Evolutionary conservation across 2,888 invertebrate genomes (phyloP).

Genomic region (Xestoiulus laeticollis): DNA sequence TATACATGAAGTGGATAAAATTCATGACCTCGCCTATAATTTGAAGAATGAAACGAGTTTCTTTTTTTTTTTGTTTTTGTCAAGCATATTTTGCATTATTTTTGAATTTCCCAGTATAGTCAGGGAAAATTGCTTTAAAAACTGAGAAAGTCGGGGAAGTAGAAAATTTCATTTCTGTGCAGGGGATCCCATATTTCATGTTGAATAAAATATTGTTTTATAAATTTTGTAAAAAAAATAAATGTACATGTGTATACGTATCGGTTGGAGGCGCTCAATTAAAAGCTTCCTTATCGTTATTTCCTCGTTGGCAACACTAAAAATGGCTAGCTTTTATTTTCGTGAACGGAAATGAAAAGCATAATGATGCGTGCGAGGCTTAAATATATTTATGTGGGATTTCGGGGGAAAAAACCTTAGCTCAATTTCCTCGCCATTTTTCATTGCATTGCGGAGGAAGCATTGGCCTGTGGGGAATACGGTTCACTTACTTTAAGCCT

Average conservation of each 20-base stretch:
- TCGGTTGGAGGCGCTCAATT: background rate
- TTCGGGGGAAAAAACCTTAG: background rate
- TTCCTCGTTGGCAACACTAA: background rate
- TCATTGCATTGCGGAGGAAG: background rate
- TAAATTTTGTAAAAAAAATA: background rate
- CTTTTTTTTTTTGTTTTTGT: too few species aligned
- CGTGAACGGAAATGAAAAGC: background rate
- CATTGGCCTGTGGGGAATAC: background rate
- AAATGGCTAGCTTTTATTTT: background rate
- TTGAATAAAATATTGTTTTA: background rate
- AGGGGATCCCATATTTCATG: too few species aligned
- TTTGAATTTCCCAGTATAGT: too few species aligned
- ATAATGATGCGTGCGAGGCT: background rate
- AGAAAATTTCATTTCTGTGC: too few species aligned
- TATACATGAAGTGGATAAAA: too few species aligned
- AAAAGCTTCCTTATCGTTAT: background rate
- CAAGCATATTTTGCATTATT: too few species aligned
- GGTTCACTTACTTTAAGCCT: background rate
- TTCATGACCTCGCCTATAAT: too few species aligned
- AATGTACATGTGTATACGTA: too few species aligned
- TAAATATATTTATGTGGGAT: background rate
- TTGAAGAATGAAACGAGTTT: too few species aligned
- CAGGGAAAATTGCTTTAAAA: too few species aligned
- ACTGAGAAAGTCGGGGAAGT: too few species aligned
- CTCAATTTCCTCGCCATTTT: background rate